Conservation (phyloP, 1,140 invertebrate genomes). For the Zaprionus kolodkinae region DNA sequence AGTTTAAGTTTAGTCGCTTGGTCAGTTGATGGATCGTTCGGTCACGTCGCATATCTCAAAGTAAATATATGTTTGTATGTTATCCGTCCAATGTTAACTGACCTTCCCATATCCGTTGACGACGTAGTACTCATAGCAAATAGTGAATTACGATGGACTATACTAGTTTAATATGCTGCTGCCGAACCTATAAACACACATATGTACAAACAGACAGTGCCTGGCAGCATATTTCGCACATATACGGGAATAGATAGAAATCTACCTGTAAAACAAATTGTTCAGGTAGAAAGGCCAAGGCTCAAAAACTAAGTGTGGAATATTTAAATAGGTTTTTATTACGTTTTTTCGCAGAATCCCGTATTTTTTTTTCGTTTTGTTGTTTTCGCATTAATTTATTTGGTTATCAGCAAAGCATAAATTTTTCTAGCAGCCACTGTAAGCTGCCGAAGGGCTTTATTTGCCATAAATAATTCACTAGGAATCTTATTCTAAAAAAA, state of each 20-base stretch:
- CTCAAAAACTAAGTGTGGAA: background rate
- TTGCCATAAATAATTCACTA: slow-evolving; percentile 37
- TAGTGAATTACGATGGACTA: slow-evolving; percentile 35
- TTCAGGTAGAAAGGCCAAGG: slow-evolving; percentile 13
- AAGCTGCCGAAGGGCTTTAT: slow-evolving; percentile 34
- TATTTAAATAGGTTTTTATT: slow-evolving; percentile 5
- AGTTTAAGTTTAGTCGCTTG: slow-evolving; percentile 22
- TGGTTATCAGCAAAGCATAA: background rate
- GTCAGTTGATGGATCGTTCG: slow-evolving; percentile 1
- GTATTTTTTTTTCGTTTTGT: background rate
- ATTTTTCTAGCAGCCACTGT: slow-evolving; percentile 8
- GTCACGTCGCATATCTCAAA: slow-evolving; percentile 27
- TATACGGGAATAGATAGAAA: background rate
- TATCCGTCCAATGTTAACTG: slow-evolving; percentile 6
- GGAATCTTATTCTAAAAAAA: slow-evolving; percentile 16
- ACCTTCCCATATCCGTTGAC: slow-evolving; percentile 43
- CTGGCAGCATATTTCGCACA: background rate
- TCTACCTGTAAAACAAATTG: slow-evolving; percentile 1
- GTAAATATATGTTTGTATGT: slow-evolving; percentile 3
- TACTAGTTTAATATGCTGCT: slow-evolving; percentile 34
- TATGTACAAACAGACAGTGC: slow-evolving; percentile 7
- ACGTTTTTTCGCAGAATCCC: background rate
- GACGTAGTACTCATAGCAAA: slow-evolving; percentile 36
- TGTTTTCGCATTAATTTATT: slow-evolving; percentile 2
- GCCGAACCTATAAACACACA: slow-evolving; percentile 16